Percentiles rank a stretch among this genome's conserved stretches.
phyloP scores from a whole-genome alignment of 2,888 invertebrate genomes.

The Acanthosepion esculentum region DNA sequence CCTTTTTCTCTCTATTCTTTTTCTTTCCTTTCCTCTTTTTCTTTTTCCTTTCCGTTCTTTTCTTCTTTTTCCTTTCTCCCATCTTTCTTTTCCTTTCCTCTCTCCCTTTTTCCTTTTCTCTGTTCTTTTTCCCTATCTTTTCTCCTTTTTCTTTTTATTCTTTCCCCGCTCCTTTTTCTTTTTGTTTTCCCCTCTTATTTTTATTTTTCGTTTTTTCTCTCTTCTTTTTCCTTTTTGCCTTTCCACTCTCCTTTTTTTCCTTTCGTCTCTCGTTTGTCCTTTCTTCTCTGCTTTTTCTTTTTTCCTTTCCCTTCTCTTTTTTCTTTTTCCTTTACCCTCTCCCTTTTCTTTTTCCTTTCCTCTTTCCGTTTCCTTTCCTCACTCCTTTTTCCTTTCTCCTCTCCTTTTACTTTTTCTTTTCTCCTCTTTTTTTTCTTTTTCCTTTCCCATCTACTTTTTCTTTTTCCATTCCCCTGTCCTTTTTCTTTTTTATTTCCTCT shows the following conservation, averaged over 20 bases:
- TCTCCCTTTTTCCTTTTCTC: neutral
- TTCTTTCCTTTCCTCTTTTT: neutral
- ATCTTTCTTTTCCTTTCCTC: fast-evolving
- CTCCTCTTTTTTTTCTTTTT: neutral
- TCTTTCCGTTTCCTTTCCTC: fast-evolving
- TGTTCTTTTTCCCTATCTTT: neutral
- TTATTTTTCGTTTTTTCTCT: no score
- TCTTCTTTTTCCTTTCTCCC: neutral
- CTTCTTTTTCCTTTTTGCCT: no score
- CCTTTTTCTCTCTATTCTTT: neutral
- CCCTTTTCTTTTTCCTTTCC: no score
- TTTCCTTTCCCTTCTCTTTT: neutral
- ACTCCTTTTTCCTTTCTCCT: neutral
- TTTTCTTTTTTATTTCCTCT: neutral
- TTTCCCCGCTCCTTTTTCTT: neutral
- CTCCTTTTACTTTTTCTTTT: neutral
- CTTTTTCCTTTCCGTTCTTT: neutral
- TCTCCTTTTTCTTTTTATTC: neutral
- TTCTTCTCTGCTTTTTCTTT: neutral
- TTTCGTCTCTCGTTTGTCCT: neutral
- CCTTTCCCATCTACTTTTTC: neutral
- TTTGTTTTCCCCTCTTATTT: neutral
- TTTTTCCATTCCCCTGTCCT: neutral
- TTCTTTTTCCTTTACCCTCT: fast-evolving
- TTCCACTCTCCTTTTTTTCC: no score